Evolutionary conservation across 2,888 invertebrate genomes (phyloP), one percentile per base, ranked within the genome.

Genomic region (Eupithecia insigniata): DNA sequence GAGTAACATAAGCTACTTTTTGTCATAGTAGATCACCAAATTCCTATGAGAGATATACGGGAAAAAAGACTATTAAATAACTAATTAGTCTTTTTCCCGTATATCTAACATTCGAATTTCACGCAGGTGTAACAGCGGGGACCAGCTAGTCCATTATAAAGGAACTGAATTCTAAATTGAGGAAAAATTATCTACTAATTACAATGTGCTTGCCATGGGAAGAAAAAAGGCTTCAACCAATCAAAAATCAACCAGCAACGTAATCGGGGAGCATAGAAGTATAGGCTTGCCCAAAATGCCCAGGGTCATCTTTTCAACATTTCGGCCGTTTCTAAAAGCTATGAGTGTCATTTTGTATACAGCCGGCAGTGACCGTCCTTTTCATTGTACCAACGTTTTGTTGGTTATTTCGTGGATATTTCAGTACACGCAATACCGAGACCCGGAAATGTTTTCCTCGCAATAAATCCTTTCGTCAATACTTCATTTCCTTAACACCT

Each of bases 391-490:
- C 51, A 26, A 26, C 12, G 55, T 55, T 12, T 55, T n/a, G n/a
- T 55, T 55, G 14, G 55, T 1, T 26, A 55, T 26, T 26, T 26
- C 55, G 8, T 55, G 26, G 55, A 26, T 26, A 55, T 55, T 55
- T 55, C 55, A 55, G 26, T 55, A 55, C 12, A 55, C 46, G 46
- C 55, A 55, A 26, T 55, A 51, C 61, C 32, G 18, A 34, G 7
- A 39, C 22, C 64, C 64, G 64, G 64, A 64, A 64, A 64, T 36
- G 26, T 64, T 64, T 34, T 68, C 60, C 72, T 58, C 36, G 43
- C 71, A 70, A 68, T 73, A 78, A 77, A 79, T 77, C 77, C 76
- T 75, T 79, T 70, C 75, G 76, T 77, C 76, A 76, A 77, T 79
- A 77, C 74, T 77, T 73, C 68, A 75, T 74, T 71, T 76, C 72